These are phyloP conservation scores for Hirundichthys speculiger DNA, from an alignment of 2,113 vertebrate species.

Conservation along the genomic window DNA sequence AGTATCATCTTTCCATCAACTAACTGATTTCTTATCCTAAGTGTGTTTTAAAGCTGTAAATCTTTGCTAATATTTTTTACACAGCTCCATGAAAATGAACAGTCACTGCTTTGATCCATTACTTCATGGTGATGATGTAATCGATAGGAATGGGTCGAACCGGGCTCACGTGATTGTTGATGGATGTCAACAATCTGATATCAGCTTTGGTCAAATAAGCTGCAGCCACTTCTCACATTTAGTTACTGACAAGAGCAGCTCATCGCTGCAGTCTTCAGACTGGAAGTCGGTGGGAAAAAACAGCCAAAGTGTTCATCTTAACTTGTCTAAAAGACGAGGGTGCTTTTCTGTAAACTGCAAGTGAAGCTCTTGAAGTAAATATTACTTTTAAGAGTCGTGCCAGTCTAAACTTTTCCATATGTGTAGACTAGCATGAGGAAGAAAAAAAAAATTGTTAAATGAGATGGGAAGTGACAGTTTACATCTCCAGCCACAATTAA, in stretches of 20 bases:
- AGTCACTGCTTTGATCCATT: neutral
- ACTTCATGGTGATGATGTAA: neutral
- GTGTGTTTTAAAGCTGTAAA: neutral
- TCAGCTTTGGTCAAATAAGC: too few species aligned
- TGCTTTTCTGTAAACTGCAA: neutral
- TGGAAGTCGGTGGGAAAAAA: too few species aligned
- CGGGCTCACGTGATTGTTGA: neutral
- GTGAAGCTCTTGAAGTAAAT: constrained; percentile 28
- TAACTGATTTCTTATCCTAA: neutral
- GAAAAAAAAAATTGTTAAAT: constrained; percentile 89
- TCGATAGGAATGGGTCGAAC: neutral
- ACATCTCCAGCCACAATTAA: constrained; percentile 99
- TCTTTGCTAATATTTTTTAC: constrained; percentile 3
- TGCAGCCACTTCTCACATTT: neutral
- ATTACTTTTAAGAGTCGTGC: constrained; percentile 36
- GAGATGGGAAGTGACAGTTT: constrained; percentile 99
- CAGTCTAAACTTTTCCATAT: constrained; percentile 82
- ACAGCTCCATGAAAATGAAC: neutral
- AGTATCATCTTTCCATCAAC: too few species aligned
- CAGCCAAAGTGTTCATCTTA: too few species aligned
- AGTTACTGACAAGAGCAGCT: constrained; percentile 6
- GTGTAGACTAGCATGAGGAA: constrained; percentile 84
- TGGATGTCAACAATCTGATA: too few species aligned
- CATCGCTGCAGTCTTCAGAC: neutral
- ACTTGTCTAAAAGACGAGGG: constrained; percentile 6